Evolutionary conservation across 1,140 invertebrate genomes (phyloP).

Genomic region (Melitaea cinxia): DNA sequence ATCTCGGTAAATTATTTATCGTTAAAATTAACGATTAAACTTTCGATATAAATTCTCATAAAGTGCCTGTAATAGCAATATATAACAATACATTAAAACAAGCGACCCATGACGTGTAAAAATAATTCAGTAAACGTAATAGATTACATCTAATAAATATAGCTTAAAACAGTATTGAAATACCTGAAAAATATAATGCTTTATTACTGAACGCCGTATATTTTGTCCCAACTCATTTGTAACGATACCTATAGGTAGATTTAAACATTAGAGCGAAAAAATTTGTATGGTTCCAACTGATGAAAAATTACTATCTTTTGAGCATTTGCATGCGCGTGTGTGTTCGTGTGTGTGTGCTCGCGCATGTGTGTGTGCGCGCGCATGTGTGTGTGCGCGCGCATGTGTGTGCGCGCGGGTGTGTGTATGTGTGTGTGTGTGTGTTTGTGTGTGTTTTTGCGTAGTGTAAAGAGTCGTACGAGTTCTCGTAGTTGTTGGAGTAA

Average conservation of each 20-base stretch:
- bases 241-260: constrained; percentile 19
- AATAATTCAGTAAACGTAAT: neutral
- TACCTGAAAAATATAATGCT: constrained; percentile 10
- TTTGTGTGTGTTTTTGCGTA: too few species aligned
- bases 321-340: too few species aligned
- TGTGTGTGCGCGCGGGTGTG: too few species aligned
- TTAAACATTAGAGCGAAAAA: neutral
- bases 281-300: neutral
- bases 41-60: neutral
- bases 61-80: neutral
- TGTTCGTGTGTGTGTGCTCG: too few species aligned
- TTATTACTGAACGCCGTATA: constrained; percentile 20
- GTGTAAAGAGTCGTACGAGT: too few species aligned
- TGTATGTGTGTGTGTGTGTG: too few species aligned
- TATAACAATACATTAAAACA: neutral
- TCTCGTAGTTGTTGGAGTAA: too few species aligned
- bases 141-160: constrained; percentile 17
- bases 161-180: constrained; percentile 17
- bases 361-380: too few species aligned
- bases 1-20: neutral
- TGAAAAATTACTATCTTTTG: too few species aligned
- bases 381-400: too few species aligned
- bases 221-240: constrained; percentile 8
- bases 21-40: neutral
- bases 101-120: neutral